Conservation (phyloP, 2,888 invertebrate species). For the Athalia cordata region DNA sequence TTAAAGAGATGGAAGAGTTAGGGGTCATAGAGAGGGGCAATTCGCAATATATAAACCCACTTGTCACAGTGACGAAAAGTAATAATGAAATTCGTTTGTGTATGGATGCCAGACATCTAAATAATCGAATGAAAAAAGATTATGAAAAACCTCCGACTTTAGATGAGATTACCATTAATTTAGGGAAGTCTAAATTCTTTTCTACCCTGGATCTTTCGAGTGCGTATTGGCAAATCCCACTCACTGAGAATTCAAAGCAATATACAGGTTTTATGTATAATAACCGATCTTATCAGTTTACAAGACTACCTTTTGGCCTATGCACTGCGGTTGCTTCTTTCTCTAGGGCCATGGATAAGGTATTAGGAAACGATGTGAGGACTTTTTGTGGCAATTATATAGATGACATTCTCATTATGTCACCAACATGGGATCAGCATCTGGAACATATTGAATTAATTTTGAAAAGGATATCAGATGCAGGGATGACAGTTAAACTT, state of each 20-base stretch:
- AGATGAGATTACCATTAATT: background rate
- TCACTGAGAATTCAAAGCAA: background rate
- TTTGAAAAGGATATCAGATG: background rate
- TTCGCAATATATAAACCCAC: background rate
- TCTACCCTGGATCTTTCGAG: conserved; percentile 19
- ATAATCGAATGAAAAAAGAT: conserved; percentile 5
- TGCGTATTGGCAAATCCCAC: conserved; percentile 11
- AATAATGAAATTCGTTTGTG: background rate
- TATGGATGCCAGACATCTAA: background rate
- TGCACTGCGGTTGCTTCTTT: background rate
- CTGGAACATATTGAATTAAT: background rate
- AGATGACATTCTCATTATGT: background rate
- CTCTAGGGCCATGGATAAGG: background rate
- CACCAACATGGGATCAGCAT: background rate
- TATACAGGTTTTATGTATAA: conserved; percentile 29
- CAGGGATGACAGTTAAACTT: background rate
- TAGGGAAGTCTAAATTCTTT: background rate
- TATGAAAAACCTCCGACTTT: conserved; percentile 2
- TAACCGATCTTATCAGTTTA: conserved; percentile 5
- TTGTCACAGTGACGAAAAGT: background rate
- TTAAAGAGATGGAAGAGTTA: background rate
- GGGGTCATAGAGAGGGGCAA: background rate
- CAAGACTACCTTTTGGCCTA: background rate
- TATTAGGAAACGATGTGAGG: background rate
- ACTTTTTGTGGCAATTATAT: background rate